phyloP scores from a whole-genome alignment of 2,113 vertebrate genomes.

The Nothobranchius furzeri region DNA sequence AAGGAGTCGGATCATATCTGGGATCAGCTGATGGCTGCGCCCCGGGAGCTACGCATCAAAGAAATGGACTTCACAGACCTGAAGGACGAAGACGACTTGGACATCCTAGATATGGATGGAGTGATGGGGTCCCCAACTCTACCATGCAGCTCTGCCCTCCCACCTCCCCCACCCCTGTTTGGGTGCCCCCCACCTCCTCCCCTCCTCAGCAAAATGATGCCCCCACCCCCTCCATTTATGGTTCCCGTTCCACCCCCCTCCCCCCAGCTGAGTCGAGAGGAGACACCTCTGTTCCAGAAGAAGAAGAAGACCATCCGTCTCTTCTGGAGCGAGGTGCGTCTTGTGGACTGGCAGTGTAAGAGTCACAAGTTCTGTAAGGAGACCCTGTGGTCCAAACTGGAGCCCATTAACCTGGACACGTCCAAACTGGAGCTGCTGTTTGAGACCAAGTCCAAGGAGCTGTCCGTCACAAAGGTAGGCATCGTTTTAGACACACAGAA shows the following conservation, averaged over 20 bases:
- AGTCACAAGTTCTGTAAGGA: slow-evolving; percentile 89
- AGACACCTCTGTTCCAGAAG: slow-evolving; percentile 88
- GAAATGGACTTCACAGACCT: slow-evolving; percentile 99
- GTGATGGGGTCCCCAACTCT: slow-evolving; percentile 78
- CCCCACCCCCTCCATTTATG: slow-evolving; percentile 67
- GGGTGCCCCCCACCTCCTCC: slow-evolving; percentile 82
- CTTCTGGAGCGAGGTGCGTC: slow-evolving; percentile 97
- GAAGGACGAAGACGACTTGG: slow-evolving; percentile 90
- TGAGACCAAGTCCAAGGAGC: slow-evolving; percentile 97
- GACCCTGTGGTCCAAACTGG: slow-evolving; percentile 96
- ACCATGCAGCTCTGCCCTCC: slow-evolving; percentile 77
- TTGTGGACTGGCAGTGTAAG: slow-evolving; percentile 90
- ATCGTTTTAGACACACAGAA: neutral
- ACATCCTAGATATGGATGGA: slow-evolving; percentile 87
- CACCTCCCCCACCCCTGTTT: slow-evolving; percentile 84
- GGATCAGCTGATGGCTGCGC: slow-evolving; percentile 96
- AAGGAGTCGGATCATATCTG: slow-evolving; percentile 97
- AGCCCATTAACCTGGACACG: slow-evolving; percentile 94
- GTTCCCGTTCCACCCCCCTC: slow-evolving; percentile 86
- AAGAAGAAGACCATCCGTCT: slow-evolving; percentile 99
- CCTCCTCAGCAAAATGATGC: slow-evolving; percentile 80
- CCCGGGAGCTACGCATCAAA: slow-evolving; percentile 93
- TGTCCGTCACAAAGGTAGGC: slow-evolving; percentile 94
- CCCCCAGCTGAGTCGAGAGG: slow-evolving; percentile 86
- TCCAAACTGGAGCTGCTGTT: slow-evolving; percentile 97